Conservation (phyloP, 2,888 invertebrate species). For the Hyppa rectilinea region DNA sequence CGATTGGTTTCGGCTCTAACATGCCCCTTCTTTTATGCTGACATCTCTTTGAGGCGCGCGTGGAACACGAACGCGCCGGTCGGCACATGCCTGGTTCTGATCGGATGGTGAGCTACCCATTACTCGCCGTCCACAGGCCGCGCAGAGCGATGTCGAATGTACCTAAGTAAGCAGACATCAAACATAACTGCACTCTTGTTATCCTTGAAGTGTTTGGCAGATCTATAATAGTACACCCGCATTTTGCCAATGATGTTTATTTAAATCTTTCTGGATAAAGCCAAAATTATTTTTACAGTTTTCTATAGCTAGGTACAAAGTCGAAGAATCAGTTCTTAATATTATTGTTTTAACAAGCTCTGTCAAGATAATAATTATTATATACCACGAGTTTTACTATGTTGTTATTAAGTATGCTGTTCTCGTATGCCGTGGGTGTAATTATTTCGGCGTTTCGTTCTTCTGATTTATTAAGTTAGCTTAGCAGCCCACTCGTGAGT, state of each 20-base stretch:
- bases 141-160: background rate
- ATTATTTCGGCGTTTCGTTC: slow-evolving; percentile 14
- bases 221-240: background rate
- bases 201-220: background rate
- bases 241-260: background rate
- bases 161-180: background rate
- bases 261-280: background rate
- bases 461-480: slow-evolving; percentile 12
- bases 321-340: background rate
- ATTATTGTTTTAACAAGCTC: background rate
- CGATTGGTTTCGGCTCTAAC: too few relatives aligned
- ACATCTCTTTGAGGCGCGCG: too few relatives aligned
- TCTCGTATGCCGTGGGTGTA: slow-evolving; percentile 1
- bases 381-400: background rate
- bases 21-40: too few relatives aligned
- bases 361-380: background rate
- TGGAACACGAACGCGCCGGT: too few relatives aligned
- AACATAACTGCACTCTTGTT: background rate
- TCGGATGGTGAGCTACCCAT: too few relatives aligned
- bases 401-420: slow-evolving; percentile 16
- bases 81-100: too few relatives aligned
- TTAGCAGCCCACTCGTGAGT: background rate
- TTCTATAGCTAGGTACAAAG: background rate
- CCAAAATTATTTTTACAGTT: background rate
- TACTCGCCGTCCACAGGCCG: too few relatives aligned